Conservation (phyloP, 2,888 invertebrate genomes). For the Machimus rusticus region DNA sequence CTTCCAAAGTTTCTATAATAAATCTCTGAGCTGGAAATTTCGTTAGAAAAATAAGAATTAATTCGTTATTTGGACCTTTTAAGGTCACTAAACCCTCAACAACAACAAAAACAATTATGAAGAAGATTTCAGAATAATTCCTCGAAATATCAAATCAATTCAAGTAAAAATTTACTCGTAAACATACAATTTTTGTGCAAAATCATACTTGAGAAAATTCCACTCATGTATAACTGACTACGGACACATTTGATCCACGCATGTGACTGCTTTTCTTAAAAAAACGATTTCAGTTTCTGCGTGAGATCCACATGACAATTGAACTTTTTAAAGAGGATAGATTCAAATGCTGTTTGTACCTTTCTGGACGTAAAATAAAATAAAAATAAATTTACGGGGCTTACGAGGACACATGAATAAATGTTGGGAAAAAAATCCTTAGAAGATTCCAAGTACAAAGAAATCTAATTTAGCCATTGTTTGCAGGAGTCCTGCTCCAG, state of each 20-base stretch:
- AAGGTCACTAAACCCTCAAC: background rate
- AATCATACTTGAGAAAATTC: background rate
- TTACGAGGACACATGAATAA: background rate
- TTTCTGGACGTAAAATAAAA: background rate
- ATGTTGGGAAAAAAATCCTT: background rate
- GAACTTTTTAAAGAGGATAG: background rate
- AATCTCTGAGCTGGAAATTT: background rate
- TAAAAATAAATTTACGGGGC: background rate
- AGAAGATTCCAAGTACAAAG: background rate
- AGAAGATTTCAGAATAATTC: background rate
- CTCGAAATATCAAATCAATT: background rate
- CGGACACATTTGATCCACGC: background rate
- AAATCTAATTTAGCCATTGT: background rate
- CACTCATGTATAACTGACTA: background rate
- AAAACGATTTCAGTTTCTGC: background rate
- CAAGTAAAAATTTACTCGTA: background rate
- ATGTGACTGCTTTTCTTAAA: background rate
- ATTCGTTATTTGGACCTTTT: background rate
- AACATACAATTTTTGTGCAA: background rate
- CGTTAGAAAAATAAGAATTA: background rate
- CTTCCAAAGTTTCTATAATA: background rate
- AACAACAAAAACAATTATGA: background rate
- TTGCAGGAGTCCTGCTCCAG: background rate
- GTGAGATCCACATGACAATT: background rate
- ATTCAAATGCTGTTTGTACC: background rate